Evolutionary conservation across 2,113 vertebrate species (phyloP).

Genomic region (Nothoprocta perdicaria): DNA sequence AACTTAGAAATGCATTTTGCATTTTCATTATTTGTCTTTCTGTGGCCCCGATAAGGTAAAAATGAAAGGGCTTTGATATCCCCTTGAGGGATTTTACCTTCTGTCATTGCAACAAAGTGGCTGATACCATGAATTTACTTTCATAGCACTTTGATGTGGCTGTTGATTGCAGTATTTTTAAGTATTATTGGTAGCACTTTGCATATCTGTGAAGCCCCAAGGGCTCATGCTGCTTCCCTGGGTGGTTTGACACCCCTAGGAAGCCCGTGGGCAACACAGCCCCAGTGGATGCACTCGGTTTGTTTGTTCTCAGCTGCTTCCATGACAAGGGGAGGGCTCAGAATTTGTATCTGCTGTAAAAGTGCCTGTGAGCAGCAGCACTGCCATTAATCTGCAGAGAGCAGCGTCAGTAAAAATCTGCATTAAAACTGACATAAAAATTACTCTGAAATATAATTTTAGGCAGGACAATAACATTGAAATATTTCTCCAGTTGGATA

Average conservation of each 20-base stretch:
- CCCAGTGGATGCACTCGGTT: background rate
- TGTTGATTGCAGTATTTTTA: background rate
- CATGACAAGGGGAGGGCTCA: too few species aligned
- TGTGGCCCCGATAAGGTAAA: background rate
- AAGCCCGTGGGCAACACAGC: background rate
- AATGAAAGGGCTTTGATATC: background rate
- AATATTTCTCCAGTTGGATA: background rate
- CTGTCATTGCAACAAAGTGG: too few species aligned
- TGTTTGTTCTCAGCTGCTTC: background rate
- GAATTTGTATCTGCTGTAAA: background rate
- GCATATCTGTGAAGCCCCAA: too few species aligned
- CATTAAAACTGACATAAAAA: background rate
- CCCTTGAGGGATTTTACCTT: background rate
- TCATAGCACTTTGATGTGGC: background rate
- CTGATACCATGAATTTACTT: background rate
- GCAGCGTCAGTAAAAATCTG: background rate
- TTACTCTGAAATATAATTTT: background rate
- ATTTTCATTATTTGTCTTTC: background rate
- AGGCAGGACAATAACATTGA: background rate
- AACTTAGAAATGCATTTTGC: background rate
- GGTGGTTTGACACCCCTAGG: background rate
- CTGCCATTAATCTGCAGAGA: background rate
- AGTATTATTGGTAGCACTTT: background rate
- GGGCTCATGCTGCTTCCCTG: fast-evolving
- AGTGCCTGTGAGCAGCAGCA: background rate